Evolutionary conservation across 2,797 vertebrate species (phyloP), one percentile per base, ranked within the genome.

Genomic region (Neoniphon sammara): DNA sequence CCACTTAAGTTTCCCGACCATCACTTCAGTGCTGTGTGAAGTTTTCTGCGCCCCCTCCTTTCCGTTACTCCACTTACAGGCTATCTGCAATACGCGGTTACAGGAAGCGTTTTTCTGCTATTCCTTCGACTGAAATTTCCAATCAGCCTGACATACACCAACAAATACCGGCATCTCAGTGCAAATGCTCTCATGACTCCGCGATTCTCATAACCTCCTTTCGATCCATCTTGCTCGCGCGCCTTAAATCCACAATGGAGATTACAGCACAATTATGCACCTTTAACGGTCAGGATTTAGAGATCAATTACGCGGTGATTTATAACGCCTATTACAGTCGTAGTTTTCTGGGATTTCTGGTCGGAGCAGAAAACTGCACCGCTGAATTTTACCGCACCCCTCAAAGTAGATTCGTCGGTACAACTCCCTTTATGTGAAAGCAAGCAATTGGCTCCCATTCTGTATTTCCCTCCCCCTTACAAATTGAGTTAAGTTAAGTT

Each of bases 101-200:
- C 90, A 87, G 90, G 90, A 92, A 92, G 85, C 88, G 61, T 77
- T 69, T 87, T 77, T 69, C 68, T 39, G 74, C 71, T 84, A 89
- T 90, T 85, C 83, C 85, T 90, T 86, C 84, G 87, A 89, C 80
- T 70, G 88, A 90, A 90, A 84, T 90, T 75, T 80, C 75, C 82
- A 87, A 85, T 85, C 67, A 85, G 77, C 75, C 56, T 74, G 63
- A 55, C 9, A 44, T 15, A 39, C 70, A 74, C 63, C 52, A 52
- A 75, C 70, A 75, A 66, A 88, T 73, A 79, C 81, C 63, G 62
- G 65, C 87, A 87, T 89, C 57, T 84, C 27, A 61, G 77, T 72
- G 63, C 80, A 85, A 84, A 81, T 55, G 55, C 70, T 66, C 60
- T 75, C 73, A 78, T 74, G 71, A 74, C 72, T 66, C 82, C 36